A percentile compares a stretch with the other conserved stretches of the same genome.
These are phyloP conservation scores for Ceuthmochares aereus DNA, from an alignment of 2,113 vertebrate genomes.

Conservation along the genomic window DNA sequence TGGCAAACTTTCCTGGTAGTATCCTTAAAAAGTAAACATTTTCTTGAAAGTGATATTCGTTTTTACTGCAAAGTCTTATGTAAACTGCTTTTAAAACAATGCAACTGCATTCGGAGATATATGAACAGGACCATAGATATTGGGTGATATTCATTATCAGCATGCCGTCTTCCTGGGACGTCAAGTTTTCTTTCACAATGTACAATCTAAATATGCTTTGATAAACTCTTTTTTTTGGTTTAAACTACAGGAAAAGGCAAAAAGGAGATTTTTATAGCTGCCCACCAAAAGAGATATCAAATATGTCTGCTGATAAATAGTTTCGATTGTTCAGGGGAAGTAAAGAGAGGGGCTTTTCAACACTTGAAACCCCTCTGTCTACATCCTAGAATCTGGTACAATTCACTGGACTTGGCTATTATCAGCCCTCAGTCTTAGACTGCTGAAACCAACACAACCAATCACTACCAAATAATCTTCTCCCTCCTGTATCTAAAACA, in stretches of 20 bases:
- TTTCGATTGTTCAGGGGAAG: background rate
- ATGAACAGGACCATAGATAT: background rate
- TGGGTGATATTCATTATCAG: background rate
- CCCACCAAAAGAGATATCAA: too few species aligned
- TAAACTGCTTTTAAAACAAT: background rate
- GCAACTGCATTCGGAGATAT: background rate
- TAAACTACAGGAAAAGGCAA: too few species aligned
- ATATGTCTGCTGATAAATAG: fast-evolving
- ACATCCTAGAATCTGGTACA: background rate
- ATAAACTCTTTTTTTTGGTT: background rate
- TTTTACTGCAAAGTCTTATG: background rate
- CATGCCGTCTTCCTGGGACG: background rate
- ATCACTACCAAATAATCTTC: background rate
- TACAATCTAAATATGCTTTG: background rate
- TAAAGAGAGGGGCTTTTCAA: background rate
- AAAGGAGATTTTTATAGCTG: too few species aligned
- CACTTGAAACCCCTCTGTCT: background rate
- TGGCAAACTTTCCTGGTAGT: background rate
- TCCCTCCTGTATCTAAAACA: background rate
- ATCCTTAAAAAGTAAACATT: background rate
- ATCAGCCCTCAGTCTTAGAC: background rate
- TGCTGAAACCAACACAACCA: background rate
- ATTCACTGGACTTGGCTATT: background rate
- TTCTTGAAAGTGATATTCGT: background rate
- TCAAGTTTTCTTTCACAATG: background rate